phyloP scores from a whole-genome alignment of 1,140 invertebrate species.

The Drosophila oshimai region DNA sequence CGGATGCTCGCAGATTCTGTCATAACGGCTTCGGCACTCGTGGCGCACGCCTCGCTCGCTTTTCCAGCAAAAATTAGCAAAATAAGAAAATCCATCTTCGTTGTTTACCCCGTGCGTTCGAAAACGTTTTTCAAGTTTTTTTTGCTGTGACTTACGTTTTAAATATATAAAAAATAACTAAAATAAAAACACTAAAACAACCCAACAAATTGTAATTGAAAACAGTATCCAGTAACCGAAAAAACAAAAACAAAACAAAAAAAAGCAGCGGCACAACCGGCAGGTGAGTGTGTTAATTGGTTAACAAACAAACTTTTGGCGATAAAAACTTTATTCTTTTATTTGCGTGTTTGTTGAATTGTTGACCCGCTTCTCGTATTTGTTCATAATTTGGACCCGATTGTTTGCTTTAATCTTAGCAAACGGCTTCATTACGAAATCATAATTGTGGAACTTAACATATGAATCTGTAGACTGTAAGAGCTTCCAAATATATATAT shows the following conservation, averaged over 20 bases:
- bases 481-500: neutral
- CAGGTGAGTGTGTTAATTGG: conserved; percentile 30
- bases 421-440: conserved; percentile 6
- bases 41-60: conserved; percentile 67
- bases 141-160: neutral
- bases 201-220: neutral
- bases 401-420: conserved; percentile 12
- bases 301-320: conserved; percentile 20
- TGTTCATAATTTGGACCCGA: conserved; percentile 6
- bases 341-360: conserved; percentile 6
- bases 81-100: too few relatives aligned
- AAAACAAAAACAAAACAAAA: neutral
- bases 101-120: neutral
- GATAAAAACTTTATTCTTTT: conserved; percentile 11
- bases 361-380: conserved; percentile 12
- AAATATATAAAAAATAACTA: neutral
- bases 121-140: conserved; percentile 6
- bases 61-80: conserved; percentile 28
- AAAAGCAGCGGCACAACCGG: conserved; percentile 6
- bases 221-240: neutral
- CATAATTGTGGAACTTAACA: conserved; percentile 17
- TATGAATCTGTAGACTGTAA: neutral
- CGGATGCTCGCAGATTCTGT: conserved; percentile 77
- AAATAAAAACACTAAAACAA: neutral
- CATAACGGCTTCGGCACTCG: conserved; percentile 79